Percentiles rank a stretch among this genome's conserved stretches.
phyloP scores from a whole-genome alignment of 2,797 vertebrate genomes.

The Mionectes olivaceus region DNA sequence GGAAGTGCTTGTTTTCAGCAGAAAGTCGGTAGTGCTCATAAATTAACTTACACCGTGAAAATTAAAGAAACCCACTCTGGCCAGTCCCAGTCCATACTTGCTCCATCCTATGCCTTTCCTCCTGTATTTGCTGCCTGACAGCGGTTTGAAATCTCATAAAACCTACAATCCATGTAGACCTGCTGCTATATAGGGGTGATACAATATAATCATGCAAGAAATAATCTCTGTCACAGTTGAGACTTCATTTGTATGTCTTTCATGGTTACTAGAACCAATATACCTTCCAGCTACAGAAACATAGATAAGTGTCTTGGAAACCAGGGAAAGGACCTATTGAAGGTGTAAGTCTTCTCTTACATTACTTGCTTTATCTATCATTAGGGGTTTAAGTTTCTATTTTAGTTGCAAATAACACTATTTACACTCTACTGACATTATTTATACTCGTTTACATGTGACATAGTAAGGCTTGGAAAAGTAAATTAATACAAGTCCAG shows the following conservation, averaged over 20 bases:
- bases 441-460: not conserved
- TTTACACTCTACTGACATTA: not conserved
- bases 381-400: not conserved
- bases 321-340: not conserved
- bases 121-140: not conserved
- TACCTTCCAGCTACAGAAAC: not conserved
- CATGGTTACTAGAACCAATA: not conserved
- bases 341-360: not conserved
- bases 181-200: not conserved
- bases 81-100: not conserved
- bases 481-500: not conserved
- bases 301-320: not conserved
- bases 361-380: not conserved
- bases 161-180: not conserved
- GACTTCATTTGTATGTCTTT: not conserved
- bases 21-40: slow-evolving; percentile 31
- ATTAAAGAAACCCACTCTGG: not conserved
- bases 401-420: not conserved
- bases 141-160: slow-evolving; percentile 1
- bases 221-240: not conserved
- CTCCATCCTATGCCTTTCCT: not conserved
- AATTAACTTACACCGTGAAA: slow-evolving; percentile 11
- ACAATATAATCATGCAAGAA: not conserved
- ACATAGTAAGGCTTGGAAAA: not conserved
- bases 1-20: slow-evolving; percentile 41